phyloP scores from a whole-genome alignment of 1,140 invertebrate genomes.

The Reticulitermes speratus region DNA sequence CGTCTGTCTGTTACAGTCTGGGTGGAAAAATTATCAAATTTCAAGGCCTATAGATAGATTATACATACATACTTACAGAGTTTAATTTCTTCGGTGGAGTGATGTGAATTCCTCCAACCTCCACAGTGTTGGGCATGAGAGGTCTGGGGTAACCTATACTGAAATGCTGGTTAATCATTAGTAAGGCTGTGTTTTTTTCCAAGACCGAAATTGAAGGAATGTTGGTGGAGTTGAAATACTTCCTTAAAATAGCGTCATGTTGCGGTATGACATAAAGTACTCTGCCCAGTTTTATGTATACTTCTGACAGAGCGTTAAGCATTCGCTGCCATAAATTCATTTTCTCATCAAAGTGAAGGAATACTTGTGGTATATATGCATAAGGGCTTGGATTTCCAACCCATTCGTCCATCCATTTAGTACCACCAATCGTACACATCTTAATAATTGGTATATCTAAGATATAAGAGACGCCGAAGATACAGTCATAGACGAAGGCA shows the following conservation, averaged over 20 bases:
- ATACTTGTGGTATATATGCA: constrained; percentile 38
- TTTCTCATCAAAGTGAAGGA: constrained; percentile 38
- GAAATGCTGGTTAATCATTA: too few relatives aligned
- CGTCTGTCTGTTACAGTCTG: too few relatives aligned
- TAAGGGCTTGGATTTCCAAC: constrained; percentile 34
- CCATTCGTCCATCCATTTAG: not conserved
- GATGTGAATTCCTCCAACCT: constrained; percentile 60
- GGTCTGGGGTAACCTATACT: constrained; percentile 39
- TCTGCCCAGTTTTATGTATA: too few relatives aligned
- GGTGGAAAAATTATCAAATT: too few relatives aligned
- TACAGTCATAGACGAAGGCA: not conserved
- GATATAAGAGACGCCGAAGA: not conserved
- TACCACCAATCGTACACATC: not conserved
- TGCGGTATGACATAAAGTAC: too few relatives aligned
- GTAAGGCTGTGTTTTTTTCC: too few relatives aligned
- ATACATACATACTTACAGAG: too few relatives aligned
- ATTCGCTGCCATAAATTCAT: not conserved
- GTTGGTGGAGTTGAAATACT: too few relatives aligned
- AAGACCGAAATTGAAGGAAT: too few relatives aligned
- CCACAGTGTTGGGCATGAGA: constrained; percentile 50
- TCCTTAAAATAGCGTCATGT: too few relatives aligned
- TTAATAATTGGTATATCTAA: not conserved
- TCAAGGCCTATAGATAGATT: too few relatives aligned
- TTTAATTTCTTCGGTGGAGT: constrained; percentile 36
- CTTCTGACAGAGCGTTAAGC: not conserved